Conservation (phyloP, 1,140 invertebrate species). For the Leptinotarsa lineolata region DNA sequence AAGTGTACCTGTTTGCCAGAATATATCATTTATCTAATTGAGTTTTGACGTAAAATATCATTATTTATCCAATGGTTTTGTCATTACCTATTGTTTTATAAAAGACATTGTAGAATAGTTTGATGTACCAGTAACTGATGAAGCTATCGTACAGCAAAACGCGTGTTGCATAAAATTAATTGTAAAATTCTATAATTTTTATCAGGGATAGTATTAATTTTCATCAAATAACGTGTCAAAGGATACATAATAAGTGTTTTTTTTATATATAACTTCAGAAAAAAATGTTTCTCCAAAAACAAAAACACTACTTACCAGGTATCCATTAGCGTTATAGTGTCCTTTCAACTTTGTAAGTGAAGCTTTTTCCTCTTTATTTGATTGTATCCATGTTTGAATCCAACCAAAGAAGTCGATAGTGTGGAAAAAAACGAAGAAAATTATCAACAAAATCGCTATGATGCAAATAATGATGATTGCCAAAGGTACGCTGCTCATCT, state of each 20-base stretch:
- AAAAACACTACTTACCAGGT: conserved; percentile 60
- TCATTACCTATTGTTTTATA: too few relatives aligned
- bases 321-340: conserved; percentile 66
- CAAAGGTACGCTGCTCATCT: conserved; percentile 55
- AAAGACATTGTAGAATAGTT: too few relatives aligned
- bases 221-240: too few relatives aligned
- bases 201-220: background rate
- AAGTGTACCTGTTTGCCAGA: too few relatives aligned
- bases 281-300: too few relatives aligned
- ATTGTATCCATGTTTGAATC: conserved; percentile 63
- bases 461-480: conserved; percentile 53
- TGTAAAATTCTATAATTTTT: background rate
- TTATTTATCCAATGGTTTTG: too few relatives aligned
- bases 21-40: too few relatives aligned
- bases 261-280: too few relatives aligned
- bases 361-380: conserved; percentile 66
- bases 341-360: conserved; percentile 61
- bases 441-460: conserved; percentile 52
- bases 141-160: too few relatives aligned
- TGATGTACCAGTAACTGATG: too few relatives aligned
- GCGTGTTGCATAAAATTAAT: background rate
- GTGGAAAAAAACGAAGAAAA: conserved; percentile 59
- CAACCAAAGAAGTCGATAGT: conserved; percentile 60
- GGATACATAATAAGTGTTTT: too few relatives aligned
- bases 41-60: too few relatives aligned